Conservation (phyloP, 2,888 invertebrate species). For the Drosophila paramelanica region DNA sequence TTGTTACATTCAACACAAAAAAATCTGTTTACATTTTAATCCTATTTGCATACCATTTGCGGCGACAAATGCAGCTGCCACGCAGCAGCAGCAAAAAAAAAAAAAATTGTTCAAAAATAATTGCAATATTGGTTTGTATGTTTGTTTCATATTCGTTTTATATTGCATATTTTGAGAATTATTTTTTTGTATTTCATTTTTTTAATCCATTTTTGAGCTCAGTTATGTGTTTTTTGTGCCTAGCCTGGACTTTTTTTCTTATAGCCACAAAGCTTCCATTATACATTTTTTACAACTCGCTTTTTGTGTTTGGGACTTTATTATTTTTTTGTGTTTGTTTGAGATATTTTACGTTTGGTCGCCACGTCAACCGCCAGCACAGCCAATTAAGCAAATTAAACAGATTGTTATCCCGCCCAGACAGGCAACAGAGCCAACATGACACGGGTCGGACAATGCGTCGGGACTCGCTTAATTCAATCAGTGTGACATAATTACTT, state of each 20-base stretch:
- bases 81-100: conserved; percentile 16
- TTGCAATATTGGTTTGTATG: conserved; percentile 40
- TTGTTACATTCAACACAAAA: conserved; percentile 22
- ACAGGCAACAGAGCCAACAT: conserved; percentile 29
- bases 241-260: not conserved
- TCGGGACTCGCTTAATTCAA: conserved; percentile 62
- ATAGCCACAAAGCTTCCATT: conserved; percentile 25
- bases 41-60: conserved; percentile 34
- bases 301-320: conserved; percentile 14
- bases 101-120: conserved; percentile 49
- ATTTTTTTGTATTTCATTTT: not conserved
- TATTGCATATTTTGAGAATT: conserved; percentile 41
- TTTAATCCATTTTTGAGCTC: conserved; percentile 12
- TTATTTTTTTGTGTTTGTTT: not conserved
- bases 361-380: conserved; percentile 70
- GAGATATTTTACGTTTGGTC: conserved; percentile 36
- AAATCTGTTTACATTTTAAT: conserved; percentile 54
- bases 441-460: conserved; percentile 23
- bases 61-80: conserved; percentile 54
- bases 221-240: conserved; percentile 17
- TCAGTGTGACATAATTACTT: conserved; percentile 74
- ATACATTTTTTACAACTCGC: conserved; percentile 12
- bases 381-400: conserved; percentile 81
- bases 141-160: conserved; percentile 27
- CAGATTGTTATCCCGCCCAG: conserved; percentile 74